Conservation (phyloP, 1,140 invertebrate genomes). For the Drosophila equinoxialis region DNA sequence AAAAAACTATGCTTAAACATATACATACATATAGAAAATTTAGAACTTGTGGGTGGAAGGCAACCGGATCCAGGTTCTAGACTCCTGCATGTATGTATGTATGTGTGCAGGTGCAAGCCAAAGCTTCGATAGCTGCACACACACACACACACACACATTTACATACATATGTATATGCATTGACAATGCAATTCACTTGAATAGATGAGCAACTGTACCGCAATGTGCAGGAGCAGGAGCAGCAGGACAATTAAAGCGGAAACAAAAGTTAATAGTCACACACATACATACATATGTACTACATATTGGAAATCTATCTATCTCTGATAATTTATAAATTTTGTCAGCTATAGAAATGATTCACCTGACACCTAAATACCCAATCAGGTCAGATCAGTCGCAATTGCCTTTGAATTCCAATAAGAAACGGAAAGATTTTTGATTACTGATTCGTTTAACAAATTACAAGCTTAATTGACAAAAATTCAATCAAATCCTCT, state of each 20-base stretch:
- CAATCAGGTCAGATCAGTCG: too few species aligned
- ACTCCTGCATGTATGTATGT: not conserved
- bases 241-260: not conserved
- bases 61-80: not conserved
- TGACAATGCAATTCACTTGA: not conserved
- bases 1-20: conserved; percentile 42
- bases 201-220: conserved; percentile 6
- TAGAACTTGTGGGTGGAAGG: not conserved
- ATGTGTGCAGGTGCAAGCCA: not conserved
- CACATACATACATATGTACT: not conserved
- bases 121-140: conserved; percentile 28
- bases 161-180: too few species aligned
- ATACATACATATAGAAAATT: conserved; percentile 15
- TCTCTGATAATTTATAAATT: too few species aligned
- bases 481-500: too few species aligned
- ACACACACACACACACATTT: conserved; percentile 21
- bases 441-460: too few species aligned
- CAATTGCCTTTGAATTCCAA: too few species aligned
- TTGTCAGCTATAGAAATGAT: too few species aligned
- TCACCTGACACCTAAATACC: too few species aligned
- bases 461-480: too few species aligned
- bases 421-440: too few species aligned
- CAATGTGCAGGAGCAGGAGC: too few species aligned
- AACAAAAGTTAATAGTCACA: not conserved
- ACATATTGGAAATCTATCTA: too few species aligned